phyloP scores from a whole-genome alignment of 2,797 vertebrate genomes.

The Salmo trutta region DNA sequence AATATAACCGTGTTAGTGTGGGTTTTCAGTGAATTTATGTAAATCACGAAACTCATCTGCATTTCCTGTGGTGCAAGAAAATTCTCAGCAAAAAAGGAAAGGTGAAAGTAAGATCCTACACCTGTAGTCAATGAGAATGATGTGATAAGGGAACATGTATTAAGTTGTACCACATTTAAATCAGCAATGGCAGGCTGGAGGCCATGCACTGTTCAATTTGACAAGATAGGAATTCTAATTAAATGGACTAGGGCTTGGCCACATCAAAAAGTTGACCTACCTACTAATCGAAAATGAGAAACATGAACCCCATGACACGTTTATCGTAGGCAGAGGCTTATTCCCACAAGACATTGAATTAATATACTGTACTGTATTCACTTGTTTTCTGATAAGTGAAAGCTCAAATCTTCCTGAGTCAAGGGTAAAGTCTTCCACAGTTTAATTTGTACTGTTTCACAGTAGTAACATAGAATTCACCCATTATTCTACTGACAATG shows the following conservation, averaged over 20 bases:
- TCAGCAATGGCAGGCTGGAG: constrained; percentile 5
- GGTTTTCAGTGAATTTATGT: no score
- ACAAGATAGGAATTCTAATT: constrained; percentile 48
- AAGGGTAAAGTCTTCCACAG: background rate
- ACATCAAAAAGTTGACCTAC: constrained; percentile 39
- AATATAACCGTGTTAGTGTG: no score
- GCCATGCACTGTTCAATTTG: constrained; percentile 22
- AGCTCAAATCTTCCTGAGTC: background rate
- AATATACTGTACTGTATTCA: constrained; percentile 5
- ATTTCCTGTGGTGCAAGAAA: no score
- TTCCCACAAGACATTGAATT: constrained; percentile 17
- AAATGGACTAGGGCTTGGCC: constrained; percentile 29
- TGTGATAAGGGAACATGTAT: constrained; percentile 43
- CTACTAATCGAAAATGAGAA: constrained; percentile 38
- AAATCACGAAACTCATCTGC: no score
- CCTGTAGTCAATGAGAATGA: constrained; percentile 30
- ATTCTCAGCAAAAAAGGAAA: no score
- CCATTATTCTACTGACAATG: background rate
- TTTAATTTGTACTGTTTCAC: background rate
- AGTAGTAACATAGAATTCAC: background rate
- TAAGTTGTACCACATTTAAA: constrained; percentile 45
- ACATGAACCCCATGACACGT: constrained; percentile 20
- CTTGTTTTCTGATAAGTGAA: constrained; percentile 8
- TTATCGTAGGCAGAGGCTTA: constrained; percentile 28
- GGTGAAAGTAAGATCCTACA: no score